Evolutionary conservation across 2,113 vertebrate genomes (phyloP).

Genomic region (Bos indicus): DNA sequence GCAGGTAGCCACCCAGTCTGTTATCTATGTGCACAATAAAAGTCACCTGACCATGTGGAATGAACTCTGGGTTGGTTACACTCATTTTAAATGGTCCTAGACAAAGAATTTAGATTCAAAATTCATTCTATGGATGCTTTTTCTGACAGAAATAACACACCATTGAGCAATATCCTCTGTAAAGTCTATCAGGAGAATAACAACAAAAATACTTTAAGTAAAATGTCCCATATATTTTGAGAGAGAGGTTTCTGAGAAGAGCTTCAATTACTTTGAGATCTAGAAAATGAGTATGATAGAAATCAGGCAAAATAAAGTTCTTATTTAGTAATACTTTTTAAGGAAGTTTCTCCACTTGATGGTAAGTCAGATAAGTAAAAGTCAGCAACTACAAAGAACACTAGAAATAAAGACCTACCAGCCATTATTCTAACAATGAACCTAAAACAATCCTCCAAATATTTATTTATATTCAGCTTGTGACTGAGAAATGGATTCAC

Average conservation of each 20-base stretch:
- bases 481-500: background rate
- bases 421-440: background rate
- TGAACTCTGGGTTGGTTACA: background rate
- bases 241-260: background rate
- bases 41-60: background rate
- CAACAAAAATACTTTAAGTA: background rate
- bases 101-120: background rate
- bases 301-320: constrained; percentile 24
- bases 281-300: background rate
- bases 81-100: background rate
- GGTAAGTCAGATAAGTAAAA: background rate
- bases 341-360: background rate
- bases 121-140: background rate
- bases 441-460: background rate
- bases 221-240: background rate
- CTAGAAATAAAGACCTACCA: background rate
- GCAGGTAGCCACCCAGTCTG: background rate
- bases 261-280: background rate
- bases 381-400: background rate
- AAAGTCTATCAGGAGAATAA: background rate
- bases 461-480: background rate
- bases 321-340: background rate
- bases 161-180: background rate
- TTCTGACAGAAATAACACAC: background rate
- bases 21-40: background rate